Evolutionary conservation across 2,888 invertebrate species (phyloP).

Genomic region (Alsophila aescularia): DNA sequence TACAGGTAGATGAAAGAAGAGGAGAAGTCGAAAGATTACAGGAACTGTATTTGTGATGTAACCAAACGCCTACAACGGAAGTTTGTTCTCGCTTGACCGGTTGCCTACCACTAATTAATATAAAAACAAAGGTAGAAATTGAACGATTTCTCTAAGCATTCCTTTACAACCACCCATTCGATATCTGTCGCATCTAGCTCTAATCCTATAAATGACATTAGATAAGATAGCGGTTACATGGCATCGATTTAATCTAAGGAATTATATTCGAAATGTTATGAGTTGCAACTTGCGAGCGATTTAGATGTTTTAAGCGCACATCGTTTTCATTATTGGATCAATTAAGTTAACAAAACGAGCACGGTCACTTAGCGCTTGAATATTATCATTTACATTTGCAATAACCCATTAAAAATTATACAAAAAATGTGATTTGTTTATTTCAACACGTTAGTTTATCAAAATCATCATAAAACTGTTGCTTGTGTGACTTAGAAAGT

Average conservation of each 20-base stretch:
- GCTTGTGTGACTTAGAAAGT: too few relatives aligned
- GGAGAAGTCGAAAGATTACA: conserved; percentile 50
- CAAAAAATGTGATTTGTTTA: too few relatives aligned
- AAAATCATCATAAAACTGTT: too few relatives aligned
- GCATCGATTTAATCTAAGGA: conserved; percentile 49
- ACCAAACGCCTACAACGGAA: conserved; percentile 71
- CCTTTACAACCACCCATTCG: conserved; percentile 69
- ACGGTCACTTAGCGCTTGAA: conserved; percentile 22
- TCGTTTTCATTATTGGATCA: conserved; percentile 44
- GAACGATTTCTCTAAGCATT: conserved; percentile 72
- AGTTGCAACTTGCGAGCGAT: conserved; percentile 49
- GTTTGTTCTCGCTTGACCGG: conserved; percentile 68
- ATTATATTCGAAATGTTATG: conserved; percentile 54
- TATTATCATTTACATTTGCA: neutral
- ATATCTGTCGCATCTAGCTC: conserved; percentile 77
- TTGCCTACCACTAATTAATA: conserved; percentile 74
- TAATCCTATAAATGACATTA: conserved; percentile 82
- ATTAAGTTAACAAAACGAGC: conserved; percentile 43
- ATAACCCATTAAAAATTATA: too few relatives aligned
- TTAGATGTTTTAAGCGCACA: conserved; percentile 49
- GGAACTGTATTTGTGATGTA: conserved; percentile 57
- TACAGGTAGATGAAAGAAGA: conserved; percentile 34
- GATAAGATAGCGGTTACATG: conserved; percentile 69
- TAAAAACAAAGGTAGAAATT: conserved; percentile 80
- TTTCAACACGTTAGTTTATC: too few relatives aligned